Evolutionary conservation across 1,140 invertebrate species (phyloP).

Genomic region (Drosophila rhopaloa): DNA sequence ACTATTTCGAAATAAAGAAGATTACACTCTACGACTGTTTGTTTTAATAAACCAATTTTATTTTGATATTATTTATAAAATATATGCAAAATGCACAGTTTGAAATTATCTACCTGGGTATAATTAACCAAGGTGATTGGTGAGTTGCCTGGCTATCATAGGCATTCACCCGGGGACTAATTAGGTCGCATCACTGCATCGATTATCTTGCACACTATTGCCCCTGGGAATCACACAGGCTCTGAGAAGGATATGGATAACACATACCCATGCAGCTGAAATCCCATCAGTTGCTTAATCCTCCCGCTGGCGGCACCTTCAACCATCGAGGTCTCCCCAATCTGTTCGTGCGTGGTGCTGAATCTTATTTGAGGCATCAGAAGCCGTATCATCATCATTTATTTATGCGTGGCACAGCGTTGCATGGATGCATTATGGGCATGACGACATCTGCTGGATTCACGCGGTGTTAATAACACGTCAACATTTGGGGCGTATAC

Average conservation of each 20-base stretch:
- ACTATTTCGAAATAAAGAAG: too few species aligned
- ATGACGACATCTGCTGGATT: slow-evolving; percentile 67
- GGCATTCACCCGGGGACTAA: slow-evolving; percentile 15
- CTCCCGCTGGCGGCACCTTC: slow-evolving; percentile 15
- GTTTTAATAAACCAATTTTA: too few species aligned
- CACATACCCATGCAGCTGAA: slow-evolving; percentile 2
- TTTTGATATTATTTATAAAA: too few species aligned
- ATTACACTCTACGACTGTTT: too few species aligned
- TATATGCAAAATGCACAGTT: too few species aligned
- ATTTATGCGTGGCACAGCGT: slow-evolving; percentile 67
- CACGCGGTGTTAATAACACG: slow-evolving; percentile 73
- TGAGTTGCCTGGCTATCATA: not conserved
- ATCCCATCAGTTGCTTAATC: slow-evolving; percentile 28
- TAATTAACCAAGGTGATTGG: slow-evolving; percentile 1
- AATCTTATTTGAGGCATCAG: slow-evolving; percentile 63
- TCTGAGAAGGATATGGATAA: not conserved
- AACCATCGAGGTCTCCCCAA: slow-evolving; percentile 13
- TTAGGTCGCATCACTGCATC: slow-evolving; percentile 27
- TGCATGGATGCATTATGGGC: slow-evolving; percentile 42
- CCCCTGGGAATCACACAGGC: slow-evolving; percentile 4
- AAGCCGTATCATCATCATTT: slow-evolving; percentile 67
- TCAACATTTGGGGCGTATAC: slow-evolving; percentile 40
- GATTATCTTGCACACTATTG: slow-evolving; percentile 11
- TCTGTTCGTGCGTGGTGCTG: slow-evolving; percentile 55
- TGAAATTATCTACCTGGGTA: not conserved